These are phyloP conservation scores for Drosophila aldrichi DNA, from an alignment of 2,888 invertebrate genomes.

Conservation along the genomic window DNA sequence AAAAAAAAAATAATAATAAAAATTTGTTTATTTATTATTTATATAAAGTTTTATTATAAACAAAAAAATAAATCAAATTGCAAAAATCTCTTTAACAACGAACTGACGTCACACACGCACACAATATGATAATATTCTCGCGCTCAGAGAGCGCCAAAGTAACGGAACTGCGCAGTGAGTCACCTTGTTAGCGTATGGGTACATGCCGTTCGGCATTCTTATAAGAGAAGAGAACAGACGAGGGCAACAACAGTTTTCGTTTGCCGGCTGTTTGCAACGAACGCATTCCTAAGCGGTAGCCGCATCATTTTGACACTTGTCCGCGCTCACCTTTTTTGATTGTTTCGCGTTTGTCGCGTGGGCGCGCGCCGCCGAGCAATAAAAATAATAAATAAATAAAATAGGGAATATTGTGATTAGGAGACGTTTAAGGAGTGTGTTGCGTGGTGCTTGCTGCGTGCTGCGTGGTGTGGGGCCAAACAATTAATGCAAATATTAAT, in stretches of 20 bases:
- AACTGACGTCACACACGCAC: constrained; percentile 29
- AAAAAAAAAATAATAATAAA: background rate
- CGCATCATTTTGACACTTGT: constrained; percentile 38
- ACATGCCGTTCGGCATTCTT: constrained; percentile 49
- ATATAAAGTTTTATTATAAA: background rate
- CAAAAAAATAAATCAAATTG: background rate
- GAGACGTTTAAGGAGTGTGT: constrained; percentile 34
- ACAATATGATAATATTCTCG: background rate
- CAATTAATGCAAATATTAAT: background rate
- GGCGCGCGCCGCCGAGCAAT: constrained; percentile 40
- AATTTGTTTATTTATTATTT: background rate
- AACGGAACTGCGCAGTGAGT: constrained; percentile 13
- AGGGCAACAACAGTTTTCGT: constrained; percentile 55
- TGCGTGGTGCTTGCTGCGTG: background rate
- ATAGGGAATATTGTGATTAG: constrained; percentile 14
- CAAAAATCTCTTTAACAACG: background rate
- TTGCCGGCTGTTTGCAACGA: constrained; percentile 63
- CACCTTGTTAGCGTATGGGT: constrained; percentile 10
- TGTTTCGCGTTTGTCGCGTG: constrained; percentile 37
- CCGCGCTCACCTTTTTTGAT: constrained; percentile 16
- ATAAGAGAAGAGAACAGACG: constrained; percentile 50
- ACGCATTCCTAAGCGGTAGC: constrained; percentile 40
- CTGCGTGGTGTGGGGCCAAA: background rate
- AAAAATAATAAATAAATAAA: constrained; percentile 29
- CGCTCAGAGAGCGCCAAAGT: constrained; percentile 20